Evolutionary conservation across 2,113 vertebrate genomes (phyloP).

Genomic region (Gadus macrocephalus): DNA sequence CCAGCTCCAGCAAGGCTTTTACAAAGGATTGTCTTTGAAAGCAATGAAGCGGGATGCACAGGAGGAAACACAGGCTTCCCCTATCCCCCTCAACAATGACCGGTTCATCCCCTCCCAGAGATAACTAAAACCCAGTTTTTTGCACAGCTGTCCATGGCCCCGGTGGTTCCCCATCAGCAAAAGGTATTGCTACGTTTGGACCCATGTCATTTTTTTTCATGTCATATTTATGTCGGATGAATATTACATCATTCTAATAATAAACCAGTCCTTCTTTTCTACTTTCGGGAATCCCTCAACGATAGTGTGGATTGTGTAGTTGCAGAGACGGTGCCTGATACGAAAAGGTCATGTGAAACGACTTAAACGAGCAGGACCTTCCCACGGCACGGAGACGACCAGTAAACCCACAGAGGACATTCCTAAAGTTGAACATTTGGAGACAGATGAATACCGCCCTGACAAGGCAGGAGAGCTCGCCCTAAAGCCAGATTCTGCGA

Average conservation of each 20-base stretch:
- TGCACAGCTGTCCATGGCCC: slow-evolving; percentile 40
- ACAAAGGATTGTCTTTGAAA: background rate
- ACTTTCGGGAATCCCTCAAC: slow-evolving; percentile 18
- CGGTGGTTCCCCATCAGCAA: slow-evolving; percentile 7
- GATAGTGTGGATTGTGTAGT: background rate
- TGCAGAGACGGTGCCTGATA: too few species aligned
- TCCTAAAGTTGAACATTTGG: too few species aligned
- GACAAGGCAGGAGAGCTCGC: background rate
- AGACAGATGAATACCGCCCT: too few species aligned
- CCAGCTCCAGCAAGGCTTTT: slow-evolving; percentile 1
- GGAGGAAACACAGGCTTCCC: background rate
- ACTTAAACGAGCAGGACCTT: too few species aligned
- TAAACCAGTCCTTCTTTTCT: background rate
- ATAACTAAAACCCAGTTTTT: slow-evolving; percentile 49
- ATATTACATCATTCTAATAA: too few species aligned
- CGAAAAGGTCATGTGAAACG: too few species aligned
- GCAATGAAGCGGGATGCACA: slow-evolving; percentile 5
- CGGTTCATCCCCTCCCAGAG: slow-evolving; percentile 17
- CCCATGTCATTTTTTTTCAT: too few species aligned
- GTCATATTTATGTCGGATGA: too few species aligned
- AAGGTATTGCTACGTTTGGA: slow-evolving; percentile 31
- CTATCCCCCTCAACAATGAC: slow-evolving; percentile 19
- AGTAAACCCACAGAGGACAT: background rate
- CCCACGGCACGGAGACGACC: background rate
- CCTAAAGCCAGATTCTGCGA: background rate